Percentiles rank a stretch among this genome's conserved stretches.
phyloP scores from a whole-genome alignment of 2,797 vertebrate genomes.

The Myotis pilosus region DNA sequence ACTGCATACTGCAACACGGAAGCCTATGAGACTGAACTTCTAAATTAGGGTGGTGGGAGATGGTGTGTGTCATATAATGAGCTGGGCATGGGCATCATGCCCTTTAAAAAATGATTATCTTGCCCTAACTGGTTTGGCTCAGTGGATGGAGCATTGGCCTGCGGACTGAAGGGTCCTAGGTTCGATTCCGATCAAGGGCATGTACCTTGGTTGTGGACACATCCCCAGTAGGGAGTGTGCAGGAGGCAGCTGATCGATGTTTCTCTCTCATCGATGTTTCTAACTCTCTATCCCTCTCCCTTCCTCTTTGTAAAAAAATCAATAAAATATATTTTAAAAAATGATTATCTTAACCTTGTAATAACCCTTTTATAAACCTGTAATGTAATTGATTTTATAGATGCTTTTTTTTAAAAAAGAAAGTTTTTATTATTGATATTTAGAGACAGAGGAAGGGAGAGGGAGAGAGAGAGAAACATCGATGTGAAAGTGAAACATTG shows the following conservation, averaged over 20 bases:
- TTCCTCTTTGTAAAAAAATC: no score
- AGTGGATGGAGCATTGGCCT: not conserved
- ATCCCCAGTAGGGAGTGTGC: no score
- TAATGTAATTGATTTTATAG: not conserved
- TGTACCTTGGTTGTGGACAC: no score
- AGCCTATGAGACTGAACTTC: not conserved
- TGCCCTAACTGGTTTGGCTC: not conserved
- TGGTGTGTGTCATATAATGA: not conserved
- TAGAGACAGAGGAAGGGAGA: not conserved
- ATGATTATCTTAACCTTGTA: not conserved
- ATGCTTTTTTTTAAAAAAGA: not conserved
- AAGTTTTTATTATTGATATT: not conserved
- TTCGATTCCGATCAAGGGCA: not conserved
- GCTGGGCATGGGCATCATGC: not conserved
- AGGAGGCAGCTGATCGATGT: no score
- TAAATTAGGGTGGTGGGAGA: not conserved
- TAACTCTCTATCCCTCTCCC: no score
- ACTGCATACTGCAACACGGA: fast-evolving
- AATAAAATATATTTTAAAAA: no score
- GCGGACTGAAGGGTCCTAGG: not conserved
- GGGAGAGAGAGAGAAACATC: not conserved
- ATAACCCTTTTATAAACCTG: not conserved
- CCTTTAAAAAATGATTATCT: not conserved
- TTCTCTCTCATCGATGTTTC: no score
- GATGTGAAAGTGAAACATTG: not conserved